Conservation (phyloP, 1,140 invertebrate genomes). For the Zaprionus tsacasi region DNA sequence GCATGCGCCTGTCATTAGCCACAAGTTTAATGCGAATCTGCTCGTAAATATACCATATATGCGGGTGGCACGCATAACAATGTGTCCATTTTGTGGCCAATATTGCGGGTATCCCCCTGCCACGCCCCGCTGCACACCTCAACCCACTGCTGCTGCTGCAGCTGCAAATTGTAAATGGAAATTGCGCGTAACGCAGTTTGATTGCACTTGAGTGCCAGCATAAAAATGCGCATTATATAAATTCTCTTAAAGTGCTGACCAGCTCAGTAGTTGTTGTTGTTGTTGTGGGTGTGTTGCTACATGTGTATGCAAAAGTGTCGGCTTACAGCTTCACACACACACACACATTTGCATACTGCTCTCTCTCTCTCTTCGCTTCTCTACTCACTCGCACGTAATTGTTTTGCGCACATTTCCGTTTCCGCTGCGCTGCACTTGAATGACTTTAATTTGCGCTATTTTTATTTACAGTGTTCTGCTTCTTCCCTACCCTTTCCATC, state of each 20-base stretch:
- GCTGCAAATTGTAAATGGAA: slow-evolving; percentile 55
- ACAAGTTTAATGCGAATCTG: slow-evolving; percentile 34
- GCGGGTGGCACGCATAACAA: slow-evolving; percentile 52
- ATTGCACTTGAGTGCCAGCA: slow-evolving; percentile 76
- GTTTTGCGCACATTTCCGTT: slow-evolving; percentile 78
- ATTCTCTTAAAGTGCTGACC: slow-evolving; percentile 65
- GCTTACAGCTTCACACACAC: slow-evolving; percentile 34
- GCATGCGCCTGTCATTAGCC: slow-evolving; percentile 40
- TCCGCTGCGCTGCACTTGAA: slow-evolving; percentile 75
- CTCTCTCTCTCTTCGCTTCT: neutral
- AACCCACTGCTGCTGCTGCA: neutral
- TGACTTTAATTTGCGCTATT: slow-evolving; percentile 73
- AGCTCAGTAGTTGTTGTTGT: neutral
- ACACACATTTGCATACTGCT: neutral
- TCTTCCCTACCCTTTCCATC: slow-evolving; percentile 7
- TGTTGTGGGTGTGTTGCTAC: slow-evolving; percentile 35
- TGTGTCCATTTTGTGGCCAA: slow-evolving; percentile 58
- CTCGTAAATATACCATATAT: slow-evolving; percentile 43
- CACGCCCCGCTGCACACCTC: neutral
- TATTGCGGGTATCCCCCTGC: slow-evolving; percentile 37
- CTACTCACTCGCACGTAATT: slow-evolving; percentile 59
- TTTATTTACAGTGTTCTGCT: slow-evolving; percentile 56
- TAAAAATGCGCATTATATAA: slow-evolving; percentile 76
- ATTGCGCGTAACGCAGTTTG: slow-evolving; percentile 73
- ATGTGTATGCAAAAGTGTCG: slow-evolving; percentile 24